These are phyloP conservation scores for Noctuana brunneofusca DNA, from an alignment of 2,888 invertebrate genomes.

Conservation along the genomic window DNA sequence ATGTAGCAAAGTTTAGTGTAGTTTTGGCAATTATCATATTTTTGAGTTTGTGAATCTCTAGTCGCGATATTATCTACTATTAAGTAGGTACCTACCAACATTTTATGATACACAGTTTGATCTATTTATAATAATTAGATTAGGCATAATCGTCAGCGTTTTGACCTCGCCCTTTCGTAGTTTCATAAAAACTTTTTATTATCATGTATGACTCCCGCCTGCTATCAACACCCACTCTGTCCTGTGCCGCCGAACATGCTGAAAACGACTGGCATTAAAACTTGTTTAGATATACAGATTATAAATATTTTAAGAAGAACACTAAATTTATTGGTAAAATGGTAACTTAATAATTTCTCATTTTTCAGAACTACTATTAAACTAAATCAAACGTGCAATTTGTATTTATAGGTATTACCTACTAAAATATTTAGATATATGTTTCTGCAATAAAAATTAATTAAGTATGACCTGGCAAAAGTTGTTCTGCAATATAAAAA, in stretches of 20 bases:
- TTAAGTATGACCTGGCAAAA: too few species aligned
- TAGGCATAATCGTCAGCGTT: constrained; percentile 24
- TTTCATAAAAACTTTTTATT: constrained; percentile 39
- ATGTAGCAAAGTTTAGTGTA: too few species aligned
- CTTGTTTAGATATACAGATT: neutral
- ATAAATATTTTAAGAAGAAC: neutral
- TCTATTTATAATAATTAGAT: constrained; percentile 8
- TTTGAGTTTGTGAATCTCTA: too few species aligned
- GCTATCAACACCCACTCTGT: constrained; percentile 50
- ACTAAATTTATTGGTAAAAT: neutral
- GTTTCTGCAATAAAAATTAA: too few species aligned
- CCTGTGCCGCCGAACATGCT: constrained; percentile 24
- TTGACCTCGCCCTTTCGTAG: constrained; percentile 39
- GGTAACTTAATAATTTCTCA: too few species aligned
- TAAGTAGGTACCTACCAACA: neutral
- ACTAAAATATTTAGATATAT: too few species aligned
- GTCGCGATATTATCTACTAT: neutral
- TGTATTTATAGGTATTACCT: too few species aligned
- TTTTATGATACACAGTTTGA: neutral
- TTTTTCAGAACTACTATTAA: too few species aligned
- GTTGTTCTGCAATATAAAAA: too few species aligned
- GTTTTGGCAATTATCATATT: too few species aligned
- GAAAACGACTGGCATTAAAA: constrained; percentile 2
- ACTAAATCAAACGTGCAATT: too few species aligned
- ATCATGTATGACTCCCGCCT: constrained; percentile 32